Evolutionary conservation across 2,113 vertebrate species (phyloP), one percentile per base, ranked within the genome.

Genomic region (Gobio gobio): DNA sequence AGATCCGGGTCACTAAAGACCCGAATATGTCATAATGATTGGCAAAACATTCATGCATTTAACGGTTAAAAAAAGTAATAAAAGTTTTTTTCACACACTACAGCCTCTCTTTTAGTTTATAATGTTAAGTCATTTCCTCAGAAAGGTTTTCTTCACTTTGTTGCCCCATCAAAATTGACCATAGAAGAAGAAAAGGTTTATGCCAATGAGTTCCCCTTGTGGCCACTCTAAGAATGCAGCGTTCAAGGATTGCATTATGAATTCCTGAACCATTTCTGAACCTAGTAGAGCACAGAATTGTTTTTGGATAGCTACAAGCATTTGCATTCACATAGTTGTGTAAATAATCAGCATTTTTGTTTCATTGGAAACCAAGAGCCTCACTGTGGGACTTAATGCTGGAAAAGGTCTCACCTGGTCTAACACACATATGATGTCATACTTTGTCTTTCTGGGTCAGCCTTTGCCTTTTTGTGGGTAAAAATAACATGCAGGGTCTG

Each of bases 381-480:
- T 45, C 13, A 8, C 45, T 76, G 45, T 33, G 7, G 63, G 77
- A 18, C 77, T 59, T 18, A 61, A 56, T 22, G 18, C 58, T 64
- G 56, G 24, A 80, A 29, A 79, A 45, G 6, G 7, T 24, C 20
- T 43, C 7, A 24, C 36, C 22, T 78, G 56, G 24, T 54, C 73
- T 76, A 20, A 76, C 75, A 56, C 51, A 0, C 10, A 24, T 7
- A 61, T 68, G 43, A 68, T n/a, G 18, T 68, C 79, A 82, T 45
- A 29, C 45, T 51, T 54, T 29, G 24, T 63, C 59, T 80, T 64
- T 45, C 43, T 80, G 24, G 59, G 40, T 64, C 78, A 68, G 24
- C 10, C 22, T 56, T 5, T 13, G 72, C 49, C 24, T 63, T 8
- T 61, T 66, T 12, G 43, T 0, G 5, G 14, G n/a, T 79, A 51